A percentile compares a stretch with the other conserved stretches of the same genome.
These are phyloP conservation scores for Myripristis murdjan DNA, from an alignment of 2,797 vertebrate genomes.

Conservation along the genomic window DNA sequence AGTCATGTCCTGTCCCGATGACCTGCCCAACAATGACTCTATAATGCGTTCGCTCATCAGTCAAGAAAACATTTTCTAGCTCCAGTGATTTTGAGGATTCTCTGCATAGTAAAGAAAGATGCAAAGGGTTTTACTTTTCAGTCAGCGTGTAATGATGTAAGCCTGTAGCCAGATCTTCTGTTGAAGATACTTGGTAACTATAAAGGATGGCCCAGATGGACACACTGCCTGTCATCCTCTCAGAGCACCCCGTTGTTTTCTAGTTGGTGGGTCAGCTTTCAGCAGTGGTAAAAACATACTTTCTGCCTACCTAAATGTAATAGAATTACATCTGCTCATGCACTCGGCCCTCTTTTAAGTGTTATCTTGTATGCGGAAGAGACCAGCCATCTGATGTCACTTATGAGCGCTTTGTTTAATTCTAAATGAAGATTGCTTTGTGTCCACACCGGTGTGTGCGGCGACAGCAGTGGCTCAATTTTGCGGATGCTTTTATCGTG, in stretches of 20 bases:
- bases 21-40: neutral
- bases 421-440: neutral
- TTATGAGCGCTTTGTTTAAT: too few species aligned
- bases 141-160: constrained; percentile 17
- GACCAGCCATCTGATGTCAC: too few species aligned
- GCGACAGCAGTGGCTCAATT: too few species aligned
- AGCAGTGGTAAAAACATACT: neutral
- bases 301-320: neutral
- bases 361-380: too few species aligned
- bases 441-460: neutral
- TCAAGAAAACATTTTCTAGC: neutral
- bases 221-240: constrained; percentile 24
- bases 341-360: neutral
- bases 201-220: neutral
- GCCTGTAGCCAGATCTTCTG: constrained; percentile 3
- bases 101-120: neutral
- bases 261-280: constrained; percentile 10
- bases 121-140: neutral
- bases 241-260: neutral
- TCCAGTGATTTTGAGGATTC: too few species aligned
- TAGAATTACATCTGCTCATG: neutral
- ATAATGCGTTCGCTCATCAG: neutral
- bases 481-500: too few species aligned
- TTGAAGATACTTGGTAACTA: neutral
- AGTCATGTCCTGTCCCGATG: neutral